phyloP scores from a whole-genome alignment of 2,113 vertebrate genomes.

The Xiphophorus hellerii region DNA sequence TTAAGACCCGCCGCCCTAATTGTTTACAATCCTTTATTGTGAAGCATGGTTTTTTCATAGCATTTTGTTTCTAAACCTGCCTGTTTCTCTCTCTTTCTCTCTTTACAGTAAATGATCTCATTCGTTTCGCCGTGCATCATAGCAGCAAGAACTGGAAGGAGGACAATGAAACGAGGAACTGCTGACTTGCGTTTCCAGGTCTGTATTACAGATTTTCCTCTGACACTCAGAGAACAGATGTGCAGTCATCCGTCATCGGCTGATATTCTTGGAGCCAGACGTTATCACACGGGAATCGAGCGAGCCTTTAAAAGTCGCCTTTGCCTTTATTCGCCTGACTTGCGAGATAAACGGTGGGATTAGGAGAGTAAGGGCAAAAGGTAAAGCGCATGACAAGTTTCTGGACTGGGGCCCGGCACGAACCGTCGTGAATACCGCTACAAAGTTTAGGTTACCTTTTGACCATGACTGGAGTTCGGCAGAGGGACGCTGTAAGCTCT shows the following conservation, averaged over 20 bases:
- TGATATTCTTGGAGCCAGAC: neutral
- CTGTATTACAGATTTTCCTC: neutral
- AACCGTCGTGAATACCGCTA: neutral
- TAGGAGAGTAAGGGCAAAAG: neutral
- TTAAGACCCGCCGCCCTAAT: neutral
- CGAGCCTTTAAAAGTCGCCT: slow-evolving; percentile 1
- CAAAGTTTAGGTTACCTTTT: neutral
- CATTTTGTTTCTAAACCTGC: neutral
- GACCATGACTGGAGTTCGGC: neutral
- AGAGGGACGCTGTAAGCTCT: neutral
- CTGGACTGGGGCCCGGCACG: no score
- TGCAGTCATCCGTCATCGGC: neutral
- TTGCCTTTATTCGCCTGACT: neutral
- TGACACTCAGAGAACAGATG: neutral
- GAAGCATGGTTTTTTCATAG: neutral
- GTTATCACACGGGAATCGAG: neutral
- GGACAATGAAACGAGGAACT: neutral
- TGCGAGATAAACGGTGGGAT: neutral
- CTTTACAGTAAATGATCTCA: neutral
- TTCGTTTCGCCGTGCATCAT: neutral
- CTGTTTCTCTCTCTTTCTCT: neutral
- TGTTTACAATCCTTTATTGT: neutral
- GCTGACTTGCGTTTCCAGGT: neutral
- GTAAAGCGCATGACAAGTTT: neutral
- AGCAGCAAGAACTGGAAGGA: neutral